phyloP scores from a whole-genome alignment of 2,113 vertebrate genomes.

The Datnioides undecimradiatus region DNA sequence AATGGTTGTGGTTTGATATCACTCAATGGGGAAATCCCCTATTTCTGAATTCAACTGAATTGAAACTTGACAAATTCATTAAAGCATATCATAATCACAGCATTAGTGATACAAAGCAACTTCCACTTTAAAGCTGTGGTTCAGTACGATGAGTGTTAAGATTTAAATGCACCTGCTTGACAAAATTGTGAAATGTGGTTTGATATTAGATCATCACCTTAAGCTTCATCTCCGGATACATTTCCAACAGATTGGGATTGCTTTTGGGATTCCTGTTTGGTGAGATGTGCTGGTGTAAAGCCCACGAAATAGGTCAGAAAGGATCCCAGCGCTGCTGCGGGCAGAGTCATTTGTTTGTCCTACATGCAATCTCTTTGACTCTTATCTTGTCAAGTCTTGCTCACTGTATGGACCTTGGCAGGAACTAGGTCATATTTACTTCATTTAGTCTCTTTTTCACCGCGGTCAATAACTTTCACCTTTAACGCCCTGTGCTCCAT shows the following conservation, averaged over 20 bases:
- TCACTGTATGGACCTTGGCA: not conserved
- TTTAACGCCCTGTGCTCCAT: not conserved
- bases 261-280: not conserved
- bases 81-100: not conserved
- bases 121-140: not conserved
- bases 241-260: not conserved
- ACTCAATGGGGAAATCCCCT: not conserved
- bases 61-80: not conserved
- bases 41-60: not conserved
- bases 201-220: too few species aligned
- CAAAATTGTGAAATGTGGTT: too few species aligned
- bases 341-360: not conserved
- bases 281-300: not conserved
- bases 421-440: constrained; percentile 35
- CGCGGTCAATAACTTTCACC: not conserved
- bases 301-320: not conserved
- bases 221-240: not conserved
- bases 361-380: constrained; percentile 17
- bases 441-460: not conserved
- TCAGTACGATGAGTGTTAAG: too few species aligned
- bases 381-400: constrained; percentile 24
- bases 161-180: too few species aligned
- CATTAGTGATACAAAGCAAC: not conserved
- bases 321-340: not conserved
- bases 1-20: not conserved